These are phyloP conservation scores for Fratercula arctica DNA, from an alignment of 2,797 vertebrate species.

Conservation along the genomic window DNA sequence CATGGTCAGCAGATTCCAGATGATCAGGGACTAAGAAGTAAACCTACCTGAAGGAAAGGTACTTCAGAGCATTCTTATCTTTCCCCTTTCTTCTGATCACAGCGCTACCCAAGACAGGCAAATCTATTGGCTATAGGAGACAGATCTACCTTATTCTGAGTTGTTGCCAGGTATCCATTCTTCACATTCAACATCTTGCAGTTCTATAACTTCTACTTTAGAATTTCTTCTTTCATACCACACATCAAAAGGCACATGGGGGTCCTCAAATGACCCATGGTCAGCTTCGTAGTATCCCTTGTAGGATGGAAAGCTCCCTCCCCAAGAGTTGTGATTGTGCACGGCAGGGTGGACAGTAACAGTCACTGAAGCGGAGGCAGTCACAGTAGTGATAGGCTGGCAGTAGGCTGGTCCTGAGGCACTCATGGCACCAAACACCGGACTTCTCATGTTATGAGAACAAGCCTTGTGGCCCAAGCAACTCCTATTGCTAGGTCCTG, in stretches of 20 bases:
- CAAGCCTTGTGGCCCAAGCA: conserved; percentile 77
- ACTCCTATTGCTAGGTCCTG: conserved; percentile 79
- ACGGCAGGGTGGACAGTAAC: conserved; percentile 87
- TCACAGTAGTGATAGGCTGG: conserved; percentile 94
- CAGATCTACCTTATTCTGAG: conserved; percentile 83
- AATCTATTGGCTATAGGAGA: neutral
- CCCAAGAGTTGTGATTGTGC: conserved; percentile 75
- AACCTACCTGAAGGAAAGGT: neutral
- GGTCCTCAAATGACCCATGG: conserved; percentile 82
- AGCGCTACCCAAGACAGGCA: neutral
- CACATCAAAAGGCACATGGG: conserved; percentile 88
- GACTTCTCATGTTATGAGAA: conserved; percentile 80
- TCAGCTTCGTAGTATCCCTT: conserved; percentile 80
- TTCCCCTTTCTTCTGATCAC: neutral
- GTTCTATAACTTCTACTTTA: conserved; percentile 86
- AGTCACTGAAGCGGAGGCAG: conserved; percentile 92
- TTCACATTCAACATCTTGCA: conserved; percentile 87
- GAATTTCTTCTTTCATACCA: conserved; percentile 78
- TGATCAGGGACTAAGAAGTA: neutral
- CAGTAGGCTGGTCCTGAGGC: conserved; percentile 78
- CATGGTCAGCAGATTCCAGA: neutral
- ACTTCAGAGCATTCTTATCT: neutral
- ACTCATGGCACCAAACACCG: conserved; percentile 76
- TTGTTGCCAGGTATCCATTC: conserved; percentile 66
- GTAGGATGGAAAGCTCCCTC: conserved; percentile 78